phyloP scores from a whole-genome alignment of 2,113 vertebrate genomes.

The Heloderma charlesbogerti region DNA sequence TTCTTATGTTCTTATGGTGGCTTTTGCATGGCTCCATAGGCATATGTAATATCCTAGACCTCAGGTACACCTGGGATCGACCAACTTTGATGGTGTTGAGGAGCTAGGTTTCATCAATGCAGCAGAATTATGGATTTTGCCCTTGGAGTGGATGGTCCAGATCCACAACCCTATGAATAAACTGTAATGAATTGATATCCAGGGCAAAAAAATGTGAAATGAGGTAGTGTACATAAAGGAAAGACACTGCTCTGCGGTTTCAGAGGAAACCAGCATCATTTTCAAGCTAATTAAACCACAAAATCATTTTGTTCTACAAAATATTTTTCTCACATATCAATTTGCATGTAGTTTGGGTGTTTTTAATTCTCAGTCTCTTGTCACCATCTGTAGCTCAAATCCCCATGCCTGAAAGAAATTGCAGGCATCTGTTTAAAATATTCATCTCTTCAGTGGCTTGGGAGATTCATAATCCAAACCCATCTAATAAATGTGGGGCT shows the following conservation, averaged over 20 bases:
- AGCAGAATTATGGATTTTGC: not conserved
- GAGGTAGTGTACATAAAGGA: slow-evolving; percentile 13
- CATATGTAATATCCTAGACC: too few species aligned
- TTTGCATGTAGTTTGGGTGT: slow-evolving; percentile 59
- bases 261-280: slow-evolving; percentile 39
- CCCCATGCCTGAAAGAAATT: slow-evolving; percentile 70
- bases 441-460: slow-evolving; percentile 68
- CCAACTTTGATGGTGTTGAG: not conserved
- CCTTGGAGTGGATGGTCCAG: not conserved
- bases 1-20: too few species aligned
- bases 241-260: slow-evolving; percentile 37
- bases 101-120: not conserved
- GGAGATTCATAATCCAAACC: slow-evolving; percentile 65
- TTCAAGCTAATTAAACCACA: slow-evolving; percentile 56
- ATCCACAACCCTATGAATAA: not conserved
- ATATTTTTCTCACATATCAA: slow-evolving; percentile 67
- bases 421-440: slow-evolving; percentile 76
- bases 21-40: too few species aligned
- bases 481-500: slow-evolving; percentile 62
- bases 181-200: slow-evolving; percentile 1
- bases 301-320: slow-evolving; percentile 59
- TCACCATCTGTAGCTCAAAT: slow-evolving; percentile 74
- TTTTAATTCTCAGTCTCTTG: slow-evolving; percentile 69
- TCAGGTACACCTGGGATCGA: not conserved
- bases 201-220: slow-evolving; percentile 37